Evolutionary conservation across 2,888 invertebrate species (phyloP), one percentile per base, ranked within the genome.

Genomic region (Dexiosoma caninum): DNA sequence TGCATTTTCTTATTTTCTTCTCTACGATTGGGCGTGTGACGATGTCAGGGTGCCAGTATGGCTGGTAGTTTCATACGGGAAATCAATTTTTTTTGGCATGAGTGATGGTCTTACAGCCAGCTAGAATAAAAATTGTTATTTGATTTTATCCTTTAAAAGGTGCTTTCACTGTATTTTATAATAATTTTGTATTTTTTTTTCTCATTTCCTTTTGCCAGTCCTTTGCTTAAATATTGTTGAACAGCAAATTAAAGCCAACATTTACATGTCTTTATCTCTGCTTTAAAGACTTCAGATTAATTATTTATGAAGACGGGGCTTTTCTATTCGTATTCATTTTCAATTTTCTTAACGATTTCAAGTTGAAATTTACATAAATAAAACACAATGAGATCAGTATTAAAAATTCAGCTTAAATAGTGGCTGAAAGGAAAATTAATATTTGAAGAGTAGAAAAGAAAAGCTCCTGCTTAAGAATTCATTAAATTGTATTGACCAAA

Each of bases 401-500:
- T 35, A 9, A 5, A 44, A 64, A 72, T 53, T 9, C 21, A 16
- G 23, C 23, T 62, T 14, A 53, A 51, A 60, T 42, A 51, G 8
- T 30, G 30, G 0, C 19, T 40, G 19, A 49, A 51, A 32, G 21
- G 9, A 53, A 32, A 62, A 42, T 23, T 42, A 32, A 72, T 53
- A 23, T 4, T 8, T 57, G 5, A n/a, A 30, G 12, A 9, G n/a
- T n/a, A 21, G 19, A 16, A 59, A 62, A n/a, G n/a, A n/a, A n/a
- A 59, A 51, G 2, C 59, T 53, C 8, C 60, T 60, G 46, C 53
- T 67, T 67, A 72, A 72, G 55, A 27, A 78, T 78, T 67, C 71
- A 72, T 78, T 72, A 67, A 78, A 78, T 53, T 72, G 30, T 46
- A 32, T 60, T 78, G 23, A 10, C 30, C 37, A 59, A 60, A 40